Evolutionary conservation across 2,113 vertebrate species (phyloP).

Genomic region (Mionectes macconnelli): DNA sequence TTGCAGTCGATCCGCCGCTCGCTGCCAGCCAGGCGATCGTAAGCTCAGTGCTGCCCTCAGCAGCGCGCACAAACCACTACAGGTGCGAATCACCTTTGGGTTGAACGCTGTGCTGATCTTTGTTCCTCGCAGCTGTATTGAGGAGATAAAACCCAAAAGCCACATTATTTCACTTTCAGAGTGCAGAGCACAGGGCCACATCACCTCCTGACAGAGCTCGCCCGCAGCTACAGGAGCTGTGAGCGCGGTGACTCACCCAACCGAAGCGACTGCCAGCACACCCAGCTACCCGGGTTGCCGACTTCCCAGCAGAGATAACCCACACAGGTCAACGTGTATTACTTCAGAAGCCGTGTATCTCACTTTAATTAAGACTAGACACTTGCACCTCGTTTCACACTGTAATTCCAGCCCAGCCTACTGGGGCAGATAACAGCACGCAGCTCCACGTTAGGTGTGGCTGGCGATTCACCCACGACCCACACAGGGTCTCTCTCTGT

Average conservation of each 20-base stretch:
- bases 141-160: background rate
- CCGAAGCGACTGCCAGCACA: background rate
- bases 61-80: background rate
- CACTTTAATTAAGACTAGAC: constrained; percentile 20
- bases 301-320: background rate
- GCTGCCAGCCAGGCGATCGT: rapidly evolving
- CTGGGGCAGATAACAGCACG: background rate
- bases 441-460: background rate
- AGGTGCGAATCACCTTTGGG: rapidly evolving
- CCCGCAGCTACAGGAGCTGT: background rate
- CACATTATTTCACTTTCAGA: background rate
- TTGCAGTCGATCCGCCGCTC: rapidly evolving
- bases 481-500: background rate
- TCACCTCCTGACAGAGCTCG: background rate
- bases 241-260: rapidly evolving
- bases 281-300: background rate
- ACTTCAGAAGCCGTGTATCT: background rate
- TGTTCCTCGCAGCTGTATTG: background rate
- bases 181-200: background rate
- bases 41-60: constrained; percentile 17
- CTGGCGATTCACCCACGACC: background rate
- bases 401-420: background rate
- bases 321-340: rapidly evolving
- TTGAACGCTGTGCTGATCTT: rapidly evolving
- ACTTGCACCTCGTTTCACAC: background rate